Evolutionary conservation across 2,888 invertebrate genomes (phyloP), one percentile per base, ranked within the genome.

Genomic region (Anthrax anthrax): DNA sequence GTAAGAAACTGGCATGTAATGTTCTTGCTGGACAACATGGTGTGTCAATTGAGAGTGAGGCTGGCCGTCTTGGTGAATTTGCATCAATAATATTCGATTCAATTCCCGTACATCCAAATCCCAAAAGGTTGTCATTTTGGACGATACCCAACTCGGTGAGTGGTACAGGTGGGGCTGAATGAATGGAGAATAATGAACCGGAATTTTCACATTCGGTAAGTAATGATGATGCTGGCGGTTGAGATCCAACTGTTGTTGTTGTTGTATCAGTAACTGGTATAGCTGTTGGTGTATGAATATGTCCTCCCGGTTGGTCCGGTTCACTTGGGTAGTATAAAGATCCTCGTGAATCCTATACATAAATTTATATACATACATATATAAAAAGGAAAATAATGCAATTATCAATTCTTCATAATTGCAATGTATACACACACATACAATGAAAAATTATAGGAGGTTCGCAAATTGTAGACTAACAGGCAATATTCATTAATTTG

Each of bases 141-240:
- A 60, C 58, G 37, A 49, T 54, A 51, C 63, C 65, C 51, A 64
- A 55, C 67, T 70, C 62, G 68, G 74, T 52, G 57, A 66, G 54
- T 18, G 65, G 69, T 51, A 73, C 69, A 2, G 74, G 71, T 2
- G 81, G 81, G 1, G 81, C 81, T 9, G 81, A 81, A 56, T 80
- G 80, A 52, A 81, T 74, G 14, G 81, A 81, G 58, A 80, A 70
- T 40, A 80, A 60, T 0, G 81, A 81, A 1, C 79, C 77, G 5
- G 73, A 57, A 18, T 62, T 56, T 18, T 60, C 57, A 63, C 60
- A 57, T 47, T 61, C 61, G 48, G 56, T 57, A 53, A 59, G 58
- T 48, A 57, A 50, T 39, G 49, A 50, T 44, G 50, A 23, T 38
- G 56, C 57, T 42, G 58, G 54, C 39, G 57, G 57, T 46, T 57